Conservation (phyloP, 2,113 vertebrate species). For the Myanophis thanlyinensis region DNA sequence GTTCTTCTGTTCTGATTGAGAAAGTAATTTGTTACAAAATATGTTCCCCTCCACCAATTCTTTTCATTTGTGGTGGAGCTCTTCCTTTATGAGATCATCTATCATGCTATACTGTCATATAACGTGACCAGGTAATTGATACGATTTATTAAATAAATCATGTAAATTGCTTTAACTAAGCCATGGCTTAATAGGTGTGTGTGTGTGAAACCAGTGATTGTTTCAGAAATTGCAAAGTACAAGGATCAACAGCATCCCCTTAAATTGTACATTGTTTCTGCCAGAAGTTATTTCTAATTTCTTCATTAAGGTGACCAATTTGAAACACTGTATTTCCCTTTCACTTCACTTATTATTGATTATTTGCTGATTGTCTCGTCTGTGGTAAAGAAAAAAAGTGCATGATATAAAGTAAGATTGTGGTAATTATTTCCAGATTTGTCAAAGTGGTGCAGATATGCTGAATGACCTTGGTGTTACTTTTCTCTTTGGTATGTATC, state of each 20-base stretch:
- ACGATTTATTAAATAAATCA: background rate
- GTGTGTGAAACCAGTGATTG: background rate
- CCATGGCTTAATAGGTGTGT: background rate
- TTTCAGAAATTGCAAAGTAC: background rate
- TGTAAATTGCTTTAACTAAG: background rate
- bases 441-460: background rate
- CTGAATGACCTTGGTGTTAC: background rate
- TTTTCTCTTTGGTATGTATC: background rate
- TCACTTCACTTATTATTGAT: background rate
- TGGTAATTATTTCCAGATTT: background rate
- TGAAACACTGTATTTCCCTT: background rate
- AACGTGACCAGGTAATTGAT: background rate
- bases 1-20: background rate
- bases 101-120: background rate
- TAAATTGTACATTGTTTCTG: background rate
- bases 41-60: no score
- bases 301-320: background rate
- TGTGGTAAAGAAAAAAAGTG: rapidly evolving
- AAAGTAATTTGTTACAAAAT: background rate
- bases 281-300: background rate
- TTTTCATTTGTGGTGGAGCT: background rate
- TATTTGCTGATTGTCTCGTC: background rate
- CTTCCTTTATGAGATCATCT: background rate
- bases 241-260: background rate
- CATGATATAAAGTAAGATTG: background rate